phyloP scores from a whole-genome alignment of 30 jellyfish, hydroid and myxozoan genomes.

The Morbakka virulenta region DNA sequence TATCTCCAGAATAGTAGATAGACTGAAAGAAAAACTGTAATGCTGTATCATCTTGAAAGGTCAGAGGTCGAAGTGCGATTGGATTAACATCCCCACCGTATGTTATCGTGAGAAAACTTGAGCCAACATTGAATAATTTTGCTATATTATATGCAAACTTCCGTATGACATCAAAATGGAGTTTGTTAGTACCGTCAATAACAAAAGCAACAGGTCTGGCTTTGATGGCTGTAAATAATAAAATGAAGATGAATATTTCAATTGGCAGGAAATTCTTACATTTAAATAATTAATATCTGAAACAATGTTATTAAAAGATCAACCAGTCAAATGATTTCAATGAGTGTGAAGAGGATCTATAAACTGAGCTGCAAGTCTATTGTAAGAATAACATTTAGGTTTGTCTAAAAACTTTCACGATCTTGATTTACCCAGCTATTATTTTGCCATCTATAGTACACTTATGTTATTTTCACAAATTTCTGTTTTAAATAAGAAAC shows the following conservation, averaged over 20 bases:
- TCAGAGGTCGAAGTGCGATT: background rate
- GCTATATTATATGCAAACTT: constrained; percentile 71
- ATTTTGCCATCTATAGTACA: no score
- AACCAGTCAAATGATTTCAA: no score
- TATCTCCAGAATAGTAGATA: background rate
- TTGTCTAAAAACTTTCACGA: no score
- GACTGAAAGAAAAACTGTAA: background rate
- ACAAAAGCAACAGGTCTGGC: constrained; percentile 38
- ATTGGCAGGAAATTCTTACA: no score
- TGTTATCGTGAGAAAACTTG: constrained; percentile 74
- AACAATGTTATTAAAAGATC: no score
- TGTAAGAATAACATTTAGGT: no score
- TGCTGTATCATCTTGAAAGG: background rate
- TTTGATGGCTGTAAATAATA: background rate
- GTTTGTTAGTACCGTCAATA: constrained; percentile 88
- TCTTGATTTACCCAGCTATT: no score
- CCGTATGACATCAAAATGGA: constrained; percentile 81
- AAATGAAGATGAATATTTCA: background rate
- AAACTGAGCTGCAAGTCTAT: no score
- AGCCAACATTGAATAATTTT: constrained; percentile 56
- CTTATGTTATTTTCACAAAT: no score
- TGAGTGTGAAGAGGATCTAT: no score
- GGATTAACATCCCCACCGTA: constrained; percentile 73
- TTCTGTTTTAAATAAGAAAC: no score
- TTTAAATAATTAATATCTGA: no score